Evolutionary conservation across 2,888 invertebrate species (phyloP).

Genomic region (Heliconius hortense): DNA sequence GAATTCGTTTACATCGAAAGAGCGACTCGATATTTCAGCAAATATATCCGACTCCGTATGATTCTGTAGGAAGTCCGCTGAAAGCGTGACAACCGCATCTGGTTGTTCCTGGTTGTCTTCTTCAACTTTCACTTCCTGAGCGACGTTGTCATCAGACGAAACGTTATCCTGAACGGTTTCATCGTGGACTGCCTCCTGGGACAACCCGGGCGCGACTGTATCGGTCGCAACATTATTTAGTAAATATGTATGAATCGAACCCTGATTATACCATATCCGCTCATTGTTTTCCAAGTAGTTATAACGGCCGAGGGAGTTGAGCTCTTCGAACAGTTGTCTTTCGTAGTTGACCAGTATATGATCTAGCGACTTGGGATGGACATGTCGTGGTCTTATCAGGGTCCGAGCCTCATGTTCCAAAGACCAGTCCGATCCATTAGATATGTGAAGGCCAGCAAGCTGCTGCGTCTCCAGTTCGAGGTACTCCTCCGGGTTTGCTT

Average conservation of each 20-base stretch:
- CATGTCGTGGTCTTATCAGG: constrained; percentile 82
- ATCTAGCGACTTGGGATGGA: constrained; percentile 88
- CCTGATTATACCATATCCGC: constrained; percentile 69
- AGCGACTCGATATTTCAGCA: constrained; percentile 67
- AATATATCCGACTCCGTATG: constrained; percentile 68
- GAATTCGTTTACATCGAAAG: constrained; percentile 76
- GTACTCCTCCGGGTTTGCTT: constrained; percentile 88
- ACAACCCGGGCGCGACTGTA: constrained; percentile 68
- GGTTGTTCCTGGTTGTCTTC: constrained; percentile 58
- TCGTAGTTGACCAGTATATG: constrained; percentile 87
- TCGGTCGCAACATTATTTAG: constrained; percentile 75
- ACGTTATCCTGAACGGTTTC: constrained; percentile 63
- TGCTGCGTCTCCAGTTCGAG: constrained; percentile 81
- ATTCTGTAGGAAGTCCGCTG: constrained; percentile 66
- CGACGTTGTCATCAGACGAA: constrained; percentile 74
- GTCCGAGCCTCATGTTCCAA: constrained; percentile 80
- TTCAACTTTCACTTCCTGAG: constrained; percentile 74
- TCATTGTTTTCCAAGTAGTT: constrained; percentile 67
- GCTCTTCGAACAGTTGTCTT: constrained; percentile 86
- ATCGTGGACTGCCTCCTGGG: constrained; percentile 57
- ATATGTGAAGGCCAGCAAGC: constrained; percentile 81
- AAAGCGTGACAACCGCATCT: constrained; percentile 70
- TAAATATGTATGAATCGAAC: constrained; percentile 76
- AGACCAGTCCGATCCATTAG: constrained; percentile 87
- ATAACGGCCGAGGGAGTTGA: constrained; percentile 85